These are phyloP conservation scores for Dreissena rostriformis DNA, from an alignment of 1,140 invertebrate genomes.

Conservation along the genomic window DNA sequence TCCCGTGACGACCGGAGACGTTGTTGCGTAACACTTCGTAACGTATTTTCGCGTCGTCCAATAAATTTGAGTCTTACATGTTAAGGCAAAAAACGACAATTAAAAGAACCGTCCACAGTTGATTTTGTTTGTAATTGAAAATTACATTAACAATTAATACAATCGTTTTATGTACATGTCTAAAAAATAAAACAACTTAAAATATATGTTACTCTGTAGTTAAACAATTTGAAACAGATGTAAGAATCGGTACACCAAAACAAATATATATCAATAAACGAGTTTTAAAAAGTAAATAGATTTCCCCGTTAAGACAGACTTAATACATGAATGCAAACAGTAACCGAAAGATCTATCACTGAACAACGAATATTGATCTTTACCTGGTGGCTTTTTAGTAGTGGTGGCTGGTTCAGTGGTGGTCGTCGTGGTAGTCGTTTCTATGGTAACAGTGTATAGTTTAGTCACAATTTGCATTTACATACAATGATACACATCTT, in stretches of 20 bases:
- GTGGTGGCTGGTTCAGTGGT: neutral
- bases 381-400: neutral
- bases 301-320: neutral
- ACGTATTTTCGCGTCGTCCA: neutral
- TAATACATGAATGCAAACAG: neutral
- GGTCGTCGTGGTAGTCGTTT: neutral
- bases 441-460: neutral
- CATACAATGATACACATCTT: too few relatives aligned
- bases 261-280: neutral
- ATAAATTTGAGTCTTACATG: neutral
- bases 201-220: neutral
- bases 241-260: neutral
- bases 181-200: too few relatives aligned
- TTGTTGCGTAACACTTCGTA: neutral
- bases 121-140: neutral
- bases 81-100: neutral
- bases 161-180: too few relatives aligned
- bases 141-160: neutral
- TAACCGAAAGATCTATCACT: neutral
- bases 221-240: neutral
- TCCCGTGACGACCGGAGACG: neutral
- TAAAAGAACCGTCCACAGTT: neutral
- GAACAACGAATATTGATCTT: neutral
- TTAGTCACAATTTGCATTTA: neutral
- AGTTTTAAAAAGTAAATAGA: neutral